Evolutionary conservation across 2,113 vertebrate genomes (phyloP).

Genomic region (Cebidichthys violaceus): DNA sequence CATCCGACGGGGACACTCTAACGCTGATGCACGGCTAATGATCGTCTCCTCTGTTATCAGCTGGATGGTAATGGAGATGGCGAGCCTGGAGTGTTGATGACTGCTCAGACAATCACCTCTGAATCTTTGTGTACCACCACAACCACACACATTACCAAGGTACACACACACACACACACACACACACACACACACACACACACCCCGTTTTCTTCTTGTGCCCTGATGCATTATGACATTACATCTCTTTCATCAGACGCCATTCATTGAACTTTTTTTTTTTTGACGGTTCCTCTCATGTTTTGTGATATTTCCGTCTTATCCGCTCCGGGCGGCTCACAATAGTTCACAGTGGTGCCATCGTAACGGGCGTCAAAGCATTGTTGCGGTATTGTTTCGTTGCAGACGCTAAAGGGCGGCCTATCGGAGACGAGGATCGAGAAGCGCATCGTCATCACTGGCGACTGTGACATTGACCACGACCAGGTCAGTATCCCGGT

Average conservation of each 20-base stretch:
- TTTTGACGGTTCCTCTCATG: neutral
- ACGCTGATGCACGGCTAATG: neutral
- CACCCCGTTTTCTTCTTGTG: no score
- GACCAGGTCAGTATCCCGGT: conserved; percentile 88
- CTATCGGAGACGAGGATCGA: conserved; percentile 99
- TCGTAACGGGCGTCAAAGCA: neutral
- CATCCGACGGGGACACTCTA: neutral
- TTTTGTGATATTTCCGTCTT: neutral
- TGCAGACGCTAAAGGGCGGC: conserved; percentile 88
- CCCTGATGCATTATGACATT: neutral
- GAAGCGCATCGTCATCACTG: conserved; percentile 98
- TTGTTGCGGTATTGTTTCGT: neutral
- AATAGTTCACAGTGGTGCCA: neutral
- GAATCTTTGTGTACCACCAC: conserved; percentile 97
- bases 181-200: conserved; percentile 68
- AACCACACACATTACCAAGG: conserved; percentile 99
- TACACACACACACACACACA: conserved; percentile 81
- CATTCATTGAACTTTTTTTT: no score
- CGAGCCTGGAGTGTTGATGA: conserved; percentile 92
- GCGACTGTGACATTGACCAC: conserved; percentile 97
- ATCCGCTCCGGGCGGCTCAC: neutral
- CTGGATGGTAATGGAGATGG: conserved; percentile 88
- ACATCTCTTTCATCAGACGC: no score
- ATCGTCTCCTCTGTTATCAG: conserved; percentile 72
- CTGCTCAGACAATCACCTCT: conserved; percentile 97